A percentile compares a stretch with the other conserved stretches of the same genome.
Evolutionary conservation across 2,797 vertebrate genomes (phyloP).

Genomic region (Selene dorsalis): DNA sequence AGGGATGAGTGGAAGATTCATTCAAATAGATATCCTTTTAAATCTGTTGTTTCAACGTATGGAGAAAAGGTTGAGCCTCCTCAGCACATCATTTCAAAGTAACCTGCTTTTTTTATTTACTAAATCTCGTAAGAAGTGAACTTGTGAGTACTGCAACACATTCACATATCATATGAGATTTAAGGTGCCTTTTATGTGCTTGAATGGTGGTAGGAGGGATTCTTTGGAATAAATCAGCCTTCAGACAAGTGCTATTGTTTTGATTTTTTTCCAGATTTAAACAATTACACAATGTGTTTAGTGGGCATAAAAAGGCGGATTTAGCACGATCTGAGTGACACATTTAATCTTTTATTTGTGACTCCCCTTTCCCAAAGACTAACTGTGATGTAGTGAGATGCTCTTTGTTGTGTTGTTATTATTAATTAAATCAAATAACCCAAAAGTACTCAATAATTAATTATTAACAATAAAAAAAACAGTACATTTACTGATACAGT

Average conservation of each 20-base stretch:
- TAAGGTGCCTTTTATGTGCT: slow-evolving; percentile 13
- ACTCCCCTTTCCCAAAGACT: background rate
- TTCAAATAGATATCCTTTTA: slow-evolving; percentile 1
- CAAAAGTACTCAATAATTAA: background rate
- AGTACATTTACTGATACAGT: too few species aligned
- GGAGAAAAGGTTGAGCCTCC: background rate
- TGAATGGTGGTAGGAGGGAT: background rate
- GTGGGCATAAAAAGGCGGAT: background rate
- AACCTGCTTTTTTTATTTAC: slow-evolving; percentile 4
- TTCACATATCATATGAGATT: slow-evolving; percentile 11
- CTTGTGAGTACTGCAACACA: background rate
- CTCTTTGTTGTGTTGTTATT: background rate
- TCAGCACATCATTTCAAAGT: background rate
- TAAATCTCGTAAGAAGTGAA: background rate
- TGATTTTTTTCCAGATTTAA: background rate
- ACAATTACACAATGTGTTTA: background rate
- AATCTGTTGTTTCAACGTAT: background rate
- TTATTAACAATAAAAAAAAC: background rate
- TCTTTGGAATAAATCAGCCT: slow-evolving; percentile 28
- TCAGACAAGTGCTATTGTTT: background rate
- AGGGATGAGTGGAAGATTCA: slow-evolving; percentile 2
- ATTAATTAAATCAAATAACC: background rate
- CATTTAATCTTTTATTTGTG: background rate
- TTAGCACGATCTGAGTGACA: background rate
- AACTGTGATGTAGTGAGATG: background rate